Base-by-base conservation (phyloP, 2,113 vertebrate genomes). In the Corydoras maculifer region DNA sequence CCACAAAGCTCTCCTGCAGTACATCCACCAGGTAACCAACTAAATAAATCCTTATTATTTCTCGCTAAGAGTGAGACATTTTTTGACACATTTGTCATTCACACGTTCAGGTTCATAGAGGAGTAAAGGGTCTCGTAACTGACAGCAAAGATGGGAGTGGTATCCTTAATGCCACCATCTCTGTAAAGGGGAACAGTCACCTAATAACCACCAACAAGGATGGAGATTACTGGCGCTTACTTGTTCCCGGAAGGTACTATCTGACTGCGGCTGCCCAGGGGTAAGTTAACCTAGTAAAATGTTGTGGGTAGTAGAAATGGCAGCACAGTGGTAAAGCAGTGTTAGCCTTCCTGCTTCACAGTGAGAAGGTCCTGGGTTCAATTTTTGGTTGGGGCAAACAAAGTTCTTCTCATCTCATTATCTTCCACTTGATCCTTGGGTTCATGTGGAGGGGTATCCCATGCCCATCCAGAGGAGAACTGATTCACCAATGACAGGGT, bases 191-290 rank as follows among this genome's bases (percentile, higher is more conserved):
- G 53, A 92, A 97, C 51, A 72, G 94, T 77, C 95, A 98, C 75
- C 86, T 85, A 0, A 77, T 99, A 81, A 92, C 88, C 68, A 93
- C 94, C n/a, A 92, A 88, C 78, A 88, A 75, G 66, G 88, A 80
- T 43, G 97, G 97, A 75, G 96, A 99, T 81, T 99, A 94, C 82
- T 99, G 97, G 97, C 94, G 97, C 75, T 91, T 99, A 11, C 82
- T 99, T 82, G 84, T 89, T 57, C 92, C 87, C 9, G 94, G 93
- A 65, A 90, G 76, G 0, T 98, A 98, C 69, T 89, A 82, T 57
- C 79, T 99, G 80, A 96, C 91, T 15, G 94, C 92, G 0, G 92
- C 91, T 14, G 94, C 97, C 31, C 88, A 88, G 78, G 95, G 97
- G 97, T 98, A 79, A 90, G 88, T 3, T 51, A 18, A 3, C 12